Evolutionary conservation across 1,140 invertebrate species (phyloP).

Genomic region (Polypedilum pembai): DNA sequence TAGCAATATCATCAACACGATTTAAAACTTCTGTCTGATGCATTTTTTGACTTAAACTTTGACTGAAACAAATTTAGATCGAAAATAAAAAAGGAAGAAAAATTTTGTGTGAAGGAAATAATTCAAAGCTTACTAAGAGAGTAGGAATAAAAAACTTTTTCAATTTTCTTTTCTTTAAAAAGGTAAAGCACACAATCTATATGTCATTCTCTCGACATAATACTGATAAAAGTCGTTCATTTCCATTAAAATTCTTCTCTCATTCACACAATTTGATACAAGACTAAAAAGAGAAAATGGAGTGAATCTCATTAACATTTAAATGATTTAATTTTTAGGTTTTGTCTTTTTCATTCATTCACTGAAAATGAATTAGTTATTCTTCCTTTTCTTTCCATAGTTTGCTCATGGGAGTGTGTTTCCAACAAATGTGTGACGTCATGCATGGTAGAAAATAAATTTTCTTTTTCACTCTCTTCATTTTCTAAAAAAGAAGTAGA

Average conservation of each 20-base stretch:
- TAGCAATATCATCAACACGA: neutral
- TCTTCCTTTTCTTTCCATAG: neutral
- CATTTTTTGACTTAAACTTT: neutral
- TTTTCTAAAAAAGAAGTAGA: too few species aligned
- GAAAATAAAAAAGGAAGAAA: constrained; percentile 3
- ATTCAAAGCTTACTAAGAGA: constrained; percentile 18
- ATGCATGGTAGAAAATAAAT: neutral
- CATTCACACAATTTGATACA: neutral
- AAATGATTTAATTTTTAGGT: constrained; percentile 10
- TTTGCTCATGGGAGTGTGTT: neutral
- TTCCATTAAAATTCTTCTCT: neutral
- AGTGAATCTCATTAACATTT: constrained; percentile 26
- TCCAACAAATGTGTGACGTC: neutral
- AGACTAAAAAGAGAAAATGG: neutral
- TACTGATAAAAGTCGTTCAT: constrained; percentile 9
- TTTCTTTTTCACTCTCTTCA: neutral
- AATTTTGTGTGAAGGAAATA: neutral
- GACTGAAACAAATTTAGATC: neutral
- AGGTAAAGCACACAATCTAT: neutral
- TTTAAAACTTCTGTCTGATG: neutral
- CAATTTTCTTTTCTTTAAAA: neutral
- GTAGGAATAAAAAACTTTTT: too few species aligned
- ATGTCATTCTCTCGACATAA: constrained; percentile 1
- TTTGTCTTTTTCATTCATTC: neutral
- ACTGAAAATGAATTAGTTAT: constrained; percentile 15